A percentile compares a stretch with the other conserved stretches of the same genome.
phyloP scores from a whole-genome alignment of 2,888 invertebrate species.

The Polydrusus tereticollis region DNA sequence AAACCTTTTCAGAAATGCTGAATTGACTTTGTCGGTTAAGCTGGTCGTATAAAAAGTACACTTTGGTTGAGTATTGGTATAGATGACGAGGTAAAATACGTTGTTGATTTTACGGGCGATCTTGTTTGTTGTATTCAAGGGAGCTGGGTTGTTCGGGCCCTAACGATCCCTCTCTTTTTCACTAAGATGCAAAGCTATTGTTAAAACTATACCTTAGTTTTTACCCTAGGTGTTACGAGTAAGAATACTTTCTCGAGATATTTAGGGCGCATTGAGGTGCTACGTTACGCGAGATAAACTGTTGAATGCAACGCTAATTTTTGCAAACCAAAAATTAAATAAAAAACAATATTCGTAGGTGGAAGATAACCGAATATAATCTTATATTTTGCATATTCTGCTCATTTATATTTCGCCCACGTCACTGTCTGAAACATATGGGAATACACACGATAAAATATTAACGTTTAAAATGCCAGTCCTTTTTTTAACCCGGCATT shows the following conservation, averaged over 20 bases:
- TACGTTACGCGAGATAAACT: no score
- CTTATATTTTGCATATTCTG: background rate
- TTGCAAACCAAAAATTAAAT: background rate
- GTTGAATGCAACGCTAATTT: background rate
- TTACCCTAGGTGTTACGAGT: no score
- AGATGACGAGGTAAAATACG: no score
- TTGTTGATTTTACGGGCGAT: no score
- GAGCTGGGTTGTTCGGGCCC: no score
- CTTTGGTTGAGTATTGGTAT: background rate
- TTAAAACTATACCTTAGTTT: no score
- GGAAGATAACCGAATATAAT: background rate
- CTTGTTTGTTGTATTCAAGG: no score
- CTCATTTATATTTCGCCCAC: background rate
- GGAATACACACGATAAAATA: conserved; percentile 4
- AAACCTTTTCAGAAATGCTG: conserved; percentile 18
- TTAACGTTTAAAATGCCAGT: conserved; percentile 3
- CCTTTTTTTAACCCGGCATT: background rate
- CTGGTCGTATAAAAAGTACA: background rate
- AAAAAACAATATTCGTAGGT: background rate
- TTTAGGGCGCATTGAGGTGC: no score
- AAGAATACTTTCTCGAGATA: no score
- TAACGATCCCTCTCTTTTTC: no score
- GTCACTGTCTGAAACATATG: background rate
- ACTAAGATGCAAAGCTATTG: no score
- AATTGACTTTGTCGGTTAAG: conserved; percentile 10